Conservation (phyloP, 2,113 vertebrate genomes). For the Cromileptes altivelis region DNA sequence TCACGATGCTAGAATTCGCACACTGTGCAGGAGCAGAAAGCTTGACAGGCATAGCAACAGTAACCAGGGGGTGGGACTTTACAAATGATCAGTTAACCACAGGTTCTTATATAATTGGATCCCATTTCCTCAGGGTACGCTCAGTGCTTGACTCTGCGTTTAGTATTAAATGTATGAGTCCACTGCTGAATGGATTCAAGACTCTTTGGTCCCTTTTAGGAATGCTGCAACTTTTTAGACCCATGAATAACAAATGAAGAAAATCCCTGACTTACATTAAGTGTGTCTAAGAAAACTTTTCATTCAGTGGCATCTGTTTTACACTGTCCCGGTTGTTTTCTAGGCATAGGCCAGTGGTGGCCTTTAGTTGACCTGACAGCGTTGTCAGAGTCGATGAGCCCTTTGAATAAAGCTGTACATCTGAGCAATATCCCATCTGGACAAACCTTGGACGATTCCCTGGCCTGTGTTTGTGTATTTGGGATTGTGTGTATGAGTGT, state of each 20-base stretch:
- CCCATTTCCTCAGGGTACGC: background rate
- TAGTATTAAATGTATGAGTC: slow-evolving; percentile 23
- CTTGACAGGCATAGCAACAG: background rate
- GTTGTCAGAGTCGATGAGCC: slow-evolving; percentile 58
- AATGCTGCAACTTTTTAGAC: slow-evolving; percentile 24
- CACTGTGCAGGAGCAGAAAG: background rate
- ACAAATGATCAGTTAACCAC: slow-evolving; percentile 12
- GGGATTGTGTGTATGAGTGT: slow-evolving; percentile 41
- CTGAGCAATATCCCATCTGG: slow-evolving; percentile 76
- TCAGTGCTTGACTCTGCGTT: background rate
- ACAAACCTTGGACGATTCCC: slow-evolving; percentile 63
- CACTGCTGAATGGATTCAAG: slow-evolving; percentile 23
- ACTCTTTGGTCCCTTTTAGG: slow-evolving; percentile 34
- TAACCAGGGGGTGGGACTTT: background rate
- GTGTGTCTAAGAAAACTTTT: background rate
- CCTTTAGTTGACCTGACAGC: slow-evolving; percentile 77
- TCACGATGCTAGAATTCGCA: too few species aligned
- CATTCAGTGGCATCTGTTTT: slow-evolving; percentile 26
- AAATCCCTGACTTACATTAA: slow-evolving; percentile 34
- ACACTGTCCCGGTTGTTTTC: slow-evolving; percentile 46
- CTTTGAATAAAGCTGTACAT: slow-evolving; percentile 72
- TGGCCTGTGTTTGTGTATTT: slow-evolving; percentile 55
- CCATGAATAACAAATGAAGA: slow-evolving; percentile 44
- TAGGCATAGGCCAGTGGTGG: slow-evolving; percentile 50
- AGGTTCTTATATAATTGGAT: slow-evolving; percentile 11